Conservation (phyloP, 2,797 vertebrate species). For the Novumbra hubbsi region DNA sequence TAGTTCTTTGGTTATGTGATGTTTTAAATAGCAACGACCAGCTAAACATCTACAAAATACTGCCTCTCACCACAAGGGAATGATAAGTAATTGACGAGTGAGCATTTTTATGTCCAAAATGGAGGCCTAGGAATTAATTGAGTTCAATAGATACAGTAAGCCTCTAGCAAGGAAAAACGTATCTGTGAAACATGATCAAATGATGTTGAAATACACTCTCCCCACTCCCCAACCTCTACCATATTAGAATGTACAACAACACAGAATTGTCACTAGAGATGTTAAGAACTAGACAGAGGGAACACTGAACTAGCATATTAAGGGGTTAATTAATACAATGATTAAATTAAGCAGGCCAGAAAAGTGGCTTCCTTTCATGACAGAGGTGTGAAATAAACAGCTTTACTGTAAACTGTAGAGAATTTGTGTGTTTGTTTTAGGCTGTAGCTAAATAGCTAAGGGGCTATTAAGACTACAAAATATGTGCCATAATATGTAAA, state of each 20-base stretch:
- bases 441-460: conserved; percentile 36
- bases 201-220: not conserved
- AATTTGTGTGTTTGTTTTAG: conserved; percentile 39
- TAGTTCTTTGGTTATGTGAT: conserved; percentile 4
- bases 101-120: not conserved
- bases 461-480: no score
- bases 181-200: conserved; percentile 8
- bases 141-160: not conserved
- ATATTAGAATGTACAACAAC: not conserved
- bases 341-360: conserved; percentile 58
- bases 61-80: not conserved
- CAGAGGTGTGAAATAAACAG: conserved; percentile 26
- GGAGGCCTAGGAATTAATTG: not conserved
- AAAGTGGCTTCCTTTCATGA: conserved; percentile 20
- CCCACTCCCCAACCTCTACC: not conserved
- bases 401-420: conserved; percentile 23
- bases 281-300: conserved; percentile 46
- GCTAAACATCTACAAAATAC: conserved; percentile 3
- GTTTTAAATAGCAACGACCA: not conserved
- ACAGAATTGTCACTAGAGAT: conserved; percentile 33
- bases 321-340: conserved; percentile 50
- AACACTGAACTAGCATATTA: conserved; percentile 48
- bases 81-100: not conserved
- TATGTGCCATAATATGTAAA: no score
- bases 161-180: not conserved